A percentile compares a stretch with the other conserved stretches of the same genome.
Evolutionary conservation across 2,797 vertebrate species (phyloP).

Genomic region (Syndactyla subalaris): DNA sequence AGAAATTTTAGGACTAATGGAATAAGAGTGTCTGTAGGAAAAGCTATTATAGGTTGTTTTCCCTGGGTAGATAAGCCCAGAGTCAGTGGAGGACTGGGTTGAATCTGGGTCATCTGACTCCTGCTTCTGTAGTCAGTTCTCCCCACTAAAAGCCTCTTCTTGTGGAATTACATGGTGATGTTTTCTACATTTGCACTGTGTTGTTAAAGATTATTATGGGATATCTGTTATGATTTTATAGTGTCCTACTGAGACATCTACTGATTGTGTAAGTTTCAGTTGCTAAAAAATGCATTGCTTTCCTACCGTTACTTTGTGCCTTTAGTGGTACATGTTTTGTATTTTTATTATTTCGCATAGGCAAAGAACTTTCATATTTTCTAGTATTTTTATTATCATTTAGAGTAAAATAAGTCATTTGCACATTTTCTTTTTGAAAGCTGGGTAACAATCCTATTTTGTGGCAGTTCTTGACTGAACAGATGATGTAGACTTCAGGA

Average conservation of each 20-base stretch:
- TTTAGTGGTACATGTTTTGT: not conserved
- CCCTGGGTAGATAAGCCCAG: conserved; percentile 15
- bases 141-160: not conserved
- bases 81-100: not conserved
- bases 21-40: conserved; percentile 28
- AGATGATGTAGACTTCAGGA: not conserved
- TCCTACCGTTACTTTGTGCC: not conserved
- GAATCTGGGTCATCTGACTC: conserved; percentile 43
- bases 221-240: conserved; percentile 26
- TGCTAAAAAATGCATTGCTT: conserved; percentile 9
- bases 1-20: conserved; percentile 24
- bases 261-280: not conserved
- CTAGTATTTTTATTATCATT: not conserved
- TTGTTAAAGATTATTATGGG: conserved; percentile 31
- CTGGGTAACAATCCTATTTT: not conserved
- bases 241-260: not conserved
- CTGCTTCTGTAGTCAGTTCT: not conserved
- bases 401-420: not conserved
- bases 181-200: not conserved
- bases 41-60: conserved; percentile 47
- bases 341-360: not conserved
- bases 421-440: not conserved
- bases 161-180: not conserved
- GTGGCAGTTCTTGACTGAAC: not conserved
- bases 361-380: not conserved